Percentiles rank a stretch among this genome's conserved stretches.
These are phyloP conservation scores for Drosophila buzzatii DNA, from an alignment of 2,888 invertebrate species.

Conservation along the genomic window DNA sequence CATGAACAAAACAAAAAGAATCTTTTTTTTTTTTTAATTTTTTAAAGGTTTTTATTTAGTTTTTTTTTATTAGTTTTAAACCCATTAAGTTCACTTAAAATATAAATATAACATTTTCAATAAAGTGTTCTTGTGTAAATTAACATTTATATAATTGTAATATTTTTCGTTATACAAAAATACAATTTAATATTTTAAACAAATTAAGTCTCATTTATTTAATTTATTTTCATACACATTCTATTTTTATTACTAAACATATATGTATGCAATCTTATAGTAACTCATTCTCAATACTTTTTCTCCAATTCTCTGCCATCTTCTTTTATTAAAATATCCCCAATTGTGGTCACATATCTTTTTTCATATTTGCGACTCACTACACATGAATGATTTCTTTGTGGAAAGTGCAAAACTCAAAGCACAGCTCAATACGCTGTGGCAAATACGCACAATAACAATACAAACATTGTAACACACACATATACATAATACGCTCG, in stretches of 20 bases:
- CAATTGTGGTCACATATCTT: slow-evolving; percentile 25
- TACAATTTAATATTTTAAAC: too few relatives aligned
- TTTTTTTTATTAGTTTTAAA: too few relatives aligned
- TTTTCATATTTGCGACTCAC: slow-evolving; percentile 41
- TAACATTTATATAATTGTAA: too few relatives aligned
- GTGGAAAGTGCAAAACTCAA: slow-evolving; percentile 36
- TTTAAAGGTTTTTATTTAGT: too few relatives aligned
- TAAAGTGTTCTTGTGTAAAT: too few relatives aligned
- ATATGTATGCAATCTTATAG: not conserved
- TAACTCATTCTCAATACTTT: too few relatives aligned
- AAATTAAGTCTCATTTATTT: not conserved
- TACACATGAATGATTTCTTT: slow-evolving; percentile 70
- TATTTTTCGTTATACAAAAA: too few relatives aligned
- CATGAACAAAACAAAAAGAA: too few relatives aligned
- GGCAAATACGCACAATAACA: slow-evolving; percentile 47
- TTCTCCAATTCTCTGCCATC: rapidly evolving
- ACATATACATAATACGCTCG: not conserved
- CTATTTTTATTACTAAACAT: not conserved
- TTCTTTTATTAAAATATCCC: slow-evolving; percentile 12
- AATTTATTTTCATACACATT: not conserved
- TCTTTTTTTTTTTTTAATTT: too few relatives aligned
- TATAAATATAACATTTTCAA: too few relatives aligned
- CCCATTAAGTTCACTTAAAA: too few relatives aligned
- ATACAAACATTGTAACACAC: slow-evolving; percentile 32
- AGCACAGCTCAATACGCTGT: slow-evolving; percentile 52